Conservation (phyloP, 1,140 invertebrate species). For the Drosophila pseudoobscura region DNA sequence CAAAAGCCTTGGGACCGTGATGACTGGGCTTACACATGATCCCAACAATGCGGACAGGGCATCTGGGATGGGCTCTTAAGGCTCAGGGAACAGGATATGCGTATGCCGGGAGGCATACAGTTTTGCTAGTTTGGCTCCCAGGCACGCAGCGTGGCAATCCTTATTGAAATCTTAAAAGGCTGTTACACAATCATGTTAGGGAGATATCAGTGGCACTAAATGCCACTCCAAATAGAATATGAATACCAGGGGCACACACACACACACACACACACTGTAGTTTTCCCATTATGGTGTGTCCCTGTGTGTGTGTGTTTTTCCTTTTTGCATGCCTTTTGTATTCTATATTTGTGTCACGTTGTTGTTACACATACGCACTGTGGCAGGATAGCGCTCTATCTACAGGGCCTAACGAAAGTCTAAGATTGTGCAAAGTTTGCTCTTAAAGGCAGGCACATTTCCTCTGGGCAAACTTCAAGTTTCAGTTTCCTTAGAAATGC, state of each 20-base stretch:
- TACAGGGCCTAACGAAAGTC: constrained; percentile 10
- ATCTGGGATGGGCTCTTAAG: background rate
- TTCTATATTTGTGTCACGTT: constrained; percentile 74
- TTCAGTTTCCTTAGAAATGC: too few relatives aligned
- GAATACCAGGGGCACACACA: constrained; percentile 26
- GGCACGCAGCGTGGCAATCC: constrained; percentile 32
- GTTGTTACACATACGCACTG: constrained; percentile 67
- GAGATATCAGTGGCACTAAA: constrained; percentile 72
- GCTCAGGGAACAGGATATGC: constrained; percentile 25
- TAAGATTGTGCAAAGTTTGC: constrained; percentile 27
- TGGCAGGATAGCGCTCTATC: background rate
- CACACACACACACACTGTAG: constrained; percentile 8
- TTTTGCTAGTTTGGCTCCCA: constrained; percentile 47
- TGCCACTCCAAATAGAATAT: constrained; percentile 63
- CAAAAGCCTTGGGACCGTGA: constrained; percentile 31
- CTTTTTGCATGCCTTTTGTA: constrained; percentile 10
- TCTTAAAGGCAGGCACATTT: constrained; percentile 12
- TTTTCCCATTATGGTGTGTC: constrained; percentile 24
- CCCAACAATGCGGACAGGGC: constrained; percentile 24
- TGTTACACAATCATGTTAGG: constrained; percentile 41
- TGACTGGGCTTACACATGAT: constrained; percentile 44
- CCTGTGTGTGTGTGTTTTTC: constrained; percentile 14
- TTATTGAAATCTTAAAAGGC: constrained; percentile 67
- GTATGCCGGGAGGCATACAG: constrained; percentile 33
- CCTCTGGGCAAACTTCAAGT: background rate